Base-by-base conservation (phyloP, 1,140 invertebrate species). In the Drosophila gunungcola region DNA sequence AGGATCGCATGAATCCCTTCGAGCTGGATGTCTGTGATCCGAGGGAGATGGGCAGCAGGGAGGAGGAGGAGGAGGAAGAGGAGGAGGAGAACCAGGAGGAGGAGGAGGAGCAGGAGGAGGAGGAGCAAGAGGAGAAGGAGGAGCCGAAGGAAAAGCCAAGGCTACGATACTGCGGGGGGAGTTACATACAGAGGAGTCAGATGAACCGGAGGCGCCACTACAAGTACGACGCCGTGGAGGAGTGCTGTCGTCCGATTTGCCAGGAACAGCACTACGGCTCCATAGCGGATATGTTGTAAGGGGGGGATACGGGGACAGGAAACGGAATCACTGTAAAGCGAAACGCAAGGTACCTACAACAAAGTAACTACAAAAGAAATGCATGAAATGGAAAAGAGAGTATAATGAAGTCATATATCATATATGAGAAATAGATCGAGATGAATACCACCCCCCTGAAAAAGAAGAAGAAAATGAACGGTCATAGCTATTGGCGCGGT, bases 211-310 rank as follows among this genome's bases (percentile, higher is more conserved):
- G 65, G 34, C 73, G 82, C 13, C 73, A 80, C 51, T 83, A 91
- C 43, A 81, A 91, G 45, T 79, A 91, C 46, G 70, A 91, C 68
- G 78, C 80, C 51, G 58, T 91, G 41, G 89, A 91, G 58, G 89
- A 91, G 60, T 91, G 89, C 39, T 84, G 88, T 69, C 89, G 89
- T 46, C 89, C 89, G 64, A 85, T 91, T 53, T 91, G 78, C 51
- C 73, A 85, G 68, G 84, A 91, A 9, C 80, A 89, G 60, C 80
- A 89, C 27, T 89, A 77, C 46, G 89, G 76, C 48, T 84, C 84
- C 48, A 57, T 84, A 53, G 69, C 84, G 51, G 85, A 89, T 38
- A 89, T 89, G 84, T 78, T 89, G 80, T 89, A 77, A 65, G 63
- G 46, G 38, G 38, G 16, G 41, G 12, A 29, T 11, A 12, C 10